A percentile compares a stretch with the other conserved stretches of the same genome.
phyloP scores from a whole-genome alignment of 2,797 vertebrate genomes.

The Cichlasoma orientale region DNA sequence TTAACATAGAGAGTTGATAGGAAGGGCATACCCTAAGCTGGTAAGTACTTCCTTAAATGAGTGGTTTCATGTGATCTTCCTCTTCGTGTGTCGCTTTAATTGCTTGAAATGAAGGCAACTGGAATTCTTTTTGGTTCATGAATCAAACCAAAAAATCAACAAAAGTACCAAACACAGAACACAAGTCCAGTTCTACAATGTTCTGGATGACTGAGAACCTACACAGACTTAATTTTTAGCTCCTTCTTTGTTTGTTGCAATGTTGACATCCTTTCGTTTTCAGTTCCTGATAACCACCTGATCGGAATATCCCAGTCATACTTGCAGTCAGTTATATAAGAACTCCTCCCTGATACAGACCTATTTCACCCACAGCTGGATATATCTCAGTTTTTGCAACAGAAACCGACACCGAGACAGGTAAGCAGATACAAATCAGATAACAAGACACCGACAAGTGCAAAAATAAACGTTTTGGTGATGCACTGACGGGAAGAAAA shows the following conservation, averaged over 20 bases:
- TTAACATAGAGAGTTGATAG: too few relatives aligned
- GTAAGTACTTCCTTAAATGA: too few relatives aligned
- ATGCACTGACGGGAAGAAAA: background rate
- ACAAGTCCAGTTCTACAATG: too few relatives aligned
- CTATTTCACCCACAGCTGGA: slow-evolving; percentile 4
- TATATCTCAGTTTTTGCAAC: background rate
- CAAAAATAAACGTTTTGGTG: background rate
- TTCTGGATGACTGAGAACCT: too few relatives aligned
- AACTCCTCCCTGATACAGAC: background rate
- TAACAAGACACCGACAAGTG: slow-evolving; percentile 1
- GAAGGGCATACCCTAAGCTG: too few relatives aligned
- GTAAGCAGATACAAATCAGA: slow-evolving; percentile 36
- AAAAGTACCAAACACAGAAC: too few relatives aligned
- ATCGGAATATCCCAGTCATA: slow-evolving; percentile 47
- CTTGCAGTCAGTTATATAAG: slow-evolving; percentile 51
- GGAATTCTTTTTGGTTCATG: too few relatives aligned
- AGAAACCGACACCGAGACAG: slow-evolving; percentile 21
- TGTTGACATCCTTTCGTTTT: slow-evolving; percentile 16
- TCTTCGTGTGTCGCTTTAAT: too few relatives aligned
- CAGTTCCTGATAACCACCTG: slow-evolving; percentile 65
- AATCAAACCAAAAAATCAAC: too few relatives aligned
- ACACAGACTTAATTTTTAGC: background rate
- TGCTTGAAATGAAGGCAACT: too few relatives aligned
- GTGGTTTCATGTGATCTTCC: too few relatives aligned
- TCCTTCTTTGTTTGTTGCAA: background rate